Percentiles rank a stretch among this genome's conserved stretches.
Conservation (phyloP, 2,888 invertebrate species). For the Tricholauxania praeusta region DNA sequence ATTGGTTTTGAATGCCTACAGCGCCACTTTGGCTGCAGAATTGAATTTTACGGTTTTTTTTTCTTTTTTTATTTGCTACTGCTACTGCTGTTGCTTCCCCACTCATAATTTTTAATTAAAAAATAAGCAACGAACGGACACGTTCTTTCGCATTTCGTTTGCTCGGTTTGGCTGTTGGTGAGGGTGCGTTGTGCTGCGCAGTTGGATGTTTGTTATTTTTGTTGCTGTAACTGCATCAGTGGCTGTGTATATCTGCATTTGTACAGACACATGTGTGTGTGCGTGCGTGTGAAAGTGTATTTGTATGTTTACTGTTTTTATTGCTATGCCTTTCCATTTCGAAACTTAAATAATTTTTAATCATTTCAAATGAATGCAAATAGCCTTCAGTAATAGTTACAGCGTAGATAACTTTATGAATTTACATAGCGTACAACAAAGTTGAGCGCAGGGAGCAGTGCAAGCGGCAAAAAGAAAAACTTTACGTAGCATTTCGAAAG, state of each 20-base stretch:
- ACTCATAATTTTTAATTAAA: constrained; percentile 34
- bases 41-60: neutral
- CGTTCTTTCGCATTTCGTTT: too few species aligned
- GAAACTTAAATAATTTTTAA: constrained; percentile 31
- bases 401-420: constrained; percentile 33
- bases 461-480: too few species aligned
- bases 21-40: constrained; percentile 7
- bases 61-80: neutral
- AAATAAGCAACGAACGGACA: neutral
- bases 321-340: neutral
- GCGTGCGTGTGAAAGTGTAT: neutral
- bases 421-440: neutral
- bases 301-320: neutral
- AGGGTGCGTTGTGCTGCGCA: neutral
- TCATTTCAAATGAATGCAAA: constrained; percentile 35
- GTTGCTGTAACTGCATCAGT: neutral
- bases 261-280: neutral
- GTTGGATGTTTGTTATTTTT: constrained; percentile 7
- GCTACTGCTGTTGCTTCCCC: neutral
- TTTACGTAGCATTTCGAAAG: too few species aligned
- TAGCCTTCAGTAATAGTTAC: constrained; percentile 9
- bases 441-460: too few species aligned
- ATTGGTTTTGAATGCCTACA: neutral
- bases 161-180: too few species aligned
- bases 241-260: neutral